Evolutionary conservation across 2,888 invertebrate genomes (phyloP).

Genomic region (Caenorhabditis drosophilae): DNA sequence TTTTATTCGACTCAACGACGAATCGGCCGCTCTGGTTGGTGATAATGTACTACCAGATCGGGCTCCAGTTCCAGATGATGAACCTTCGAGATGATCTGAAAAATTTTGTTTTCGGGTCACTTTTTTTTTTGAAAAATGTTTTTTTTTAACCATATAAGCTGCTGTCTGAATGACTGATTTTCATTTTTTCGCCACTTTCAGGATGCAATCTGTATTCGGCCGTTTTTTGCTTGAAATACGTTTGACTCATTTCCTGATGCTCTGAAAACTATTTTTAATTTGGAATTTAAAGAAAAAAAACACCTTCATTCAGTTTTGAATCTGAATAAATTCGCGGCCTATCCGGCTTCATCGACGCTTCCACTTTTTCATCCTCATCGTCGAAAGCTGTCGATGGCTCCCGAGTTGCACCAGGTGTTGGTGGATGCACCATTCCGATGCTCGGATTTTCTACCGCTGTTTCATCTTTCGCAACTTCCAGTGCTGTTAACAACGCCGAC

Average conservation of each 20-base stretch:
- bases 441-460: too few species aligned
- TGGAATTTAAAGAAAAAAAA: too few species aligned
- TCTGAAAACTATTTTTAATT: conserved; percentile 4
- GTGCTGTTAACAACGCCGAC: too few species aligned
- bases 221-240: not conserved
- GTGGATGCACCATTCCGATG: conserved; percentile 52
- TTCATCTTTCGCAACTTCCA: too few species aligned
- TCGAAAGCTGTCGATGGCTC: conserved; percentile 37
- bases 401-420: conserved; percentile 46
- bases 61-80: conserved; percentile 24
- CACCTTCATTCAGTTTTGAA: conserved; percentile 17
- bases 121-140: too few species aligned
- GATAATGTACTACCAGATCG: conserved; percentile 28
- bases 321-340: conserved; percentile 27
- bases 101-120: too few species aligned
- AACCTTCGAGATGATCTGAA: conserved; percentile 40
- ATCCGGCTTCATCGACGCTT: conserved; percentile 15
- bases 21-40: conserved; percentile 5
- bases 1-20: too few species aligned
- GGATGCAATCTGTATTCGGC: not conserved
- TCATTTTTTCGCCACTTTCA: conserved; percentile 27
- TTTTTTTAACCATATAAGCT: conserved; percentile 52
- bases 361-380: conserved; percentile 3
- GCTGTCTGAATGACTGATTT: conserved; percentile 51
- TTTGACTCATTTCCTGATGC: not conserved